Conservation (phyloP, 2,888 invertebrate genomes). For the Muscina levida region DNA sequence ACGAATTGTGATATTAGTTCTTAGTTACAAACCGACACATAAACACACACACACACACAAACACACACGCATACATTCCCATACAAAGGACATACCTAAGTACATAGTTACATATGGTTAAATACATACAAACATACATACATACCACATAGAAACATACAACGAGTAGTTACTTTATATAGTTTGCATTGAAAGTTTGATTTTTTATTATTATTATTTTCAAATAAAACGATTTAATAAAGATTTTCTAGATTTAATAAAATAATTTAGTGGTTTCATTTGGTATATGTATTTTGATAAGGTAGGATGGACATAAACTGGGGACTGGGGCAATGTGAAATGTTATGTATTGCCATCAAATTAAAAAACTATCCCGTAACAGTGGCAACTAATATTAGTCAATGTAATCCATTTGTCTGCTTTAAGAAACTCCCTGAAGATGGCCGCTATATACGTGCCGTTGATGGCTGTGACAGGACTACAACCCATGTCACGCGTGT, state of each 20-base stretch:
- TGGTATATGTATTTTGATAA: no score
- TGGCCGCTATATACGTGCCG: no score
- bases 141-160: neutral
- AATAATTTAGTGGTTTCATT: no score
- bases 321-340: no score
- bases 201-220: constrained; percentile 22
- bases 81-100: constrained; percentile 27
- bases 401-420: no score
- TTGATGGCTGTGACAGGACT: no score
- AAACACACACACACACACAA: constrained; percentile 18
- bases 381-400: no score
- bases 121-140: constrained; percentile 37
- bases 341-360: no score
- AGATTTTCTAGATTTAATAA: constrained; percentile 17
- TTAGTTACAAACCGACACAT: constrained; percentile 72
- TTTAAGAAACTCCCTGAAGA: no score
- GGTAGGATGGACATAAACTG: no score
- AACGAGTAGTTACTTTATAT: constrained; percentile 32
- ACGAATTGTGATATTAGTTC: constrained; percentile 79
- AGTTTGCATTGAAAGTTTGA: constrained; percentile 26
- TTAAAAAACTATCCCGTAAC: no score
- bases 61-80: neutral
- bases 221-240: constrained; percentile 9
- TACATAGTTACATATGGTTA: neutral
- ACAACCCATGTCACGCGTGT: no score